These are phyloP conservation scores for Hylaeus volcanicus DNA, from an alignment of 1,140 invertebrate genomes.

Conservation along the genomic window DNA sequence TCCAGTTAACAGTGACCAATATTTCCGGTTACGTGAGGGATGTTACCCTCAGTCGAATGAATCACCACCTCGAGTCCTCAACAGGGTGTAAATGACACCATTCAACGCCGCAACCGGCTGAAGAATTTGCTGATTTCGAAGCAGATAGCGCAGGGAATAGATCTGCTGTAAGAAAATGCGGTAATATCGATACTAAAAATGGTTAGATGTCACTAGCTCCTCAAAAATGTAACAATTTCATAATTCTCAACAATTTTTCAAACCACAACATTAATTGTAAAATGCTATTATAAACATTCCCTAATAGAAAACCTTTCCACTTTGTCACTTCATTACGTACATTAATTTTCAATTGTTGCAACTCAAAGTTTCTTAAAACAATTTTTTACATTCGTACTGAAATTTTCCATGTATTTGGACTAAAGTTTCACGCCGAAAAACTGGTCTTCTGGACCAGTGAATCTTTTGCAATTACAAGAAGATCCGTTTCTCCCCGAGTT, in stretches of 20 bases:
- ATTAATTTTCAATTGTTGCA: too few species aligned
- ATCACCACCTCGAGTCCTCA: conserved; percentile 40
- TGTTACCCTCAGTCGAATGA: conserved; percentile 69
- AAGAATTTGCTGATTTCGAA: conserved; percentile 29
- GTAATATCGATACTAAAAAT: background rate
- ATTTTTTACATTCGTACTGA: too few species aligned
- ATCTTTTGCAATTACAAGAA: conserved; percentile 76
- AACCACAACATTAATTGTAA: too few species aligned
- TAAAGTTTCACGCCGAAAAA: too few species aligned
- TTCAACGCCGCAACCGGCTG: background rate
- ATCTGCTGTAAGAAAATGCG: background rate
- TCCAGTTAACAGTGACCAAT: conserved; percentile 69
- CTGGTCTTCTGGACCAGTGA: conserved; percentile 31
- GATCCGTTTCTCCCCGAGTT: conserved; percentile 59
- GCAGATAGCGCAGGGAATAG: conserved; percentile 10
- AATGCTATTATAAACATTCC: too few species aligned
- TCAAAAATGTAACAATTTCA: too few species aligned
- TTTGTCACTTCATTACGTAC: too few species aligned
- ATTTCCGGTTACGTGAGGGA: conserved; percentile 65
- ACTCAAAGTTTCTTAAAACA: too few species aligned
- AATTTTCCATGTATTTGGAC: too few species aligned
- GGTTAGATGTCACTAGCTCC: background rate
- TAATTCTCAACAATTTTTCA: too few species aligned
- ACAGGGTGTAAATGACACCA: conserved; percentile 19
- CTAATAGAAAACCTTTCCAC: too few species aligned